These are phyloP conservation scores for Phrynosoma blainvillii DNA, from an alignment of 2,113 vertebrate genomes.

Conservation along the genomic window DNA sequence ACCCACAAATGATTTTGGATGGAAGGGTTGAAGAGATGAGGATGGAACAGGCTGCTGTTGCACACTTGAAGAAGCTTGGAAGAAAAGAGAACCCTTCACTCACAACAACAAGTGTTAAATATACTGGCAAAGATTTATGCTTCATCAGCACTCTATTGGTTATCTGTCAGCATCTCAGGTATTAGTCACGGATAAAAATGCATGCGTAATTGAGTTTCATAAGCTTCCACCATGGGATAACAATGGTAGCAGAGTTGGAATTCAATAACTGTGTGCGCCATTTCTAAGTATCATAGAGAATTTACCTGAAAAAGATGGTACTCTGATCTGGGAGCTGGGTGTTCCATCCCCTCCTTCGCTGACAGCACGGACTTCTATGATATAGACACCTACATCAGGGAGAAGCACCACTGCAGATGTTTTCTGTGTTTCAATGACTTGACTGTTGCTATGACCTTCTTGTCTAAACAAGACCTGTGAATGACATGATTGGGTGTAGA, in stretches of 20 bases:
- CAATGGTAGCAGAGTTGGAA: not conserved
- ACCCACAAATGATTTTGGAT: too few species aligned
- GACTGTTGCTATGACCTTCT: conserved; percentile 89
- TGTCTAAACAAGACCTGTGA: conserved; percentile 89
- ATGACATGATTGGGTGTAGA: conserved; percentile 19
- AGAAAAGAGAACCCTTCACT: too few species aligned
- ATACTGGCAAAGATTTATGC: too few species aligned
- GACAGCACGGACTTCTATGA: conserved; percentile 90
- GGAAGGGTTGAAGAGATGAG: too few species aligned
- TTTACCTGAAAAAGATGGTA: conserved; percentile 92
- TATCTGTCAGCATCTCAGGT: not conserved
- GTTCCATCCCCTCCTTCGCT: conserved; percentile 94
- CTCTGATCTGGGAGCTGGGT: conserved; percentile 88
- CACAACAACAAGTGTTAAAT: too few species aligned
- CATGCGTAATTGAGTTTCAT: not conserved
- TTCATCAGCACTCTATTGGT: too few species aligned
- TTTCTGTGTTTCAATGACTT: conserved; percentile 92
- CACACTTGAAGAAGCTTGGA: too few species aligned
- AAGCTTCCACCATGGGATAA: not conserved
- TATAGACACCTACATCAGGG: conserved; percentile 90
- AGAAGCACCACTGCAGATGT: conserved; percentile 89
- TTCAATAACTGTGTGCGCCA: fast-evolving
- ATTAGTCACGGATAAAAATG: not conserved
- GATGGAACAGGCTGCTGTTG: too few species aligned
- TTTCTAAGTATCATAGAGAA: not conserved